phyloP scores from a whole-genome alignment of 2,888 invertebrate species.

The Pteria penguin region DNA sequence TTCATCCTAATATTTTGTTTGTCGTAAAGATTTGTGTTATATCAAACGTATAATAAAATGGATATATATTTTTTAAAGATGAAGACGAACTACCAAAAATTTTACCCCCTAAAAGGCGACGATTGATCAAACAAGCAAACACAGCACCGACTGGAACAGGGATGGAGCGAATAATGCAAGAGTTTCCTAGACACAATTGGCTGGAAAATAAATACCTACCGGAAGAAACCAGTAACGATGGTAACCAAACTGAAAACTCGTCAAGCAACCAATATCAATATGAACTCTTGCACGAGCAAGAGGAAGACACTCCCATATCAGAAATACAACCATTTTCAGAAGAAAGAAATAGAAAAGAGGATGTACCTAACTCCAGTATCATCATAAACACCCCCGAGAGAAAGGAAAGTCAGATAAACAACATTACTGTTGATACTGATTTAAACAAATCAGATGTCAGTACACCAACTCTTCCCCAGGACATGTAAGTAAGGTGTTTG shows the following conservation, averaged over 20 bases:
- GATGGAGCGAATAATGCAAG: slow-evolving; percentile 40
- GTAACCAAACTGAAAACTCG: not conserved
- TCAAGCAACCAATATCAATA: not conserved
- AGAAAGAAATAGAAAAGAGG: not conserved
- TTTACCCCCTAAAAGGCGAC: slow-evolving; percentile 35
- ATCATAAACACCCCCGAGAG: no score
- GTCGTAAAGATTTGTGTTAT: no score
- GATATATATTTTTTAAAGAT: no score
- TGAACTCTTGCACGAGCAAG: not conserved
- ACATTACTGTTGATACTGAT: no score
- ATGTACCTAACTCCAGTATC: no score
- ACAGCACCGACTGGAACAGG: not conserved
- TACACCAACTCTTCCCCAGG: no score
- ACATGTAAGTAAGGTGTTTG: no score
- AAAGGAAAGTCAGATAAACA: no score
- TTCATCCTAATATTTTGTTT: no score
- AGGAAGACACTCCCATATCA: not conserved
- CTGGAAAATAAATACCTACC: slow-evolving; percentile 42
- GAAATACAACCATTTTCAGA: not conserved
- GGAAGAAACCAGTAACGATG: not conserved
- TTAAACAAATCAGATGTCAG: no score
- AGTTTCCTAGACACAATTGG: slow-evolving; percentile 44
- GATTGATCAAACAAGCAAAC: not conserved
- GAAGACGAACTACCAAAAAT: slow-evolving; percentile 43
- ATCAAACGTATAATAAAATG: no score